Evolutionary conservation across 1,140 invertebrate genomes (phyloP).

Genomic region (Rhyzopertha dominica): DNA sequence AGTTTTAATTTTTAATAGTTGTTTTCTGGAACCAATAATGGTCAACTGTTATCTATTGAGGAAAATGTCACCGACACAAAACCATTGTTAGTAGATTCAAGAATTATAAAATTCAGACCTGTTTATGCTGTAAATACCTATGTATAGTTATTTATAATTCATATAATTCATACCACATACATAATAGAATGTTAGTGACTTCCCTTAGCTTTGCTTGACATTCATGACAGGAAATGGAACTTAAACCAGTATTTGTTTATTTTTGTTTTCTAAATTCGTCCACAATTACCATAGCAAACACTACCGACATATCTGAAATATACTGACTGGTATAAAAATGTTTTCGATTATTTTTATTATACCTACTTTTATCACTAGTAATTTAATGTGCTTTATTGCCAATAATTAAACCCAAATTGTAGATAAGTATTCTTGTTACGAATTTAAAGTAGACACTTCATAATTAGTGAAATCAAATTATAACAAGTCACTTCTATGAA

Average conservation of each 20-base stretch:
- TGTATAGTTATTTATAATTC: constrained; percentile 43
- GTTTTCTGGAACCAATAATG: not conserved
- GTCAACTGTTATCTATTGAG: not conserved
- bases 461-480: constrained; percentile 14
- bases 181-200: constrained; percentile 24
- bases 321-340: too few relatives aligned
- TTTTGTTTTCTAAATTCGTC: too few relatives aligned
- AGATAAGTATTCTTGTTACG: constrained; percentile 38
- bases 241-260: not conserved
- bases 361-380: constrained; percentile 5
- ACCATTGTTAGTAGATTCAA: not conserved
- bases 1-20: not conserved
- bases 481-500: constrained; percentile 31
- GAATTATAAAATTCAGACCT: constrained; percentile 1
- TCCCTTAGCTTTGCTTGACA: constrained; percentile 23
- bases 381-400: constrained; percentile 11
- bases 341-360: too few relatives aligned
- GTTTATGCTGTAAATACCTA: constrained; percentile 42
- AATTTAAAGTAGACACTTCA: constrained; percentile 36
- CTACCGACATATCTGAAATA: too few relatives aligned
- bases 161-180: constrained; percentile 26
- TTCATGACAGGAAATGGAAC: constrained; percentile 9
- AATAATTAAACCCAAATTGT: too few relatives aligned
- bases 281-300: too few relatives aligned
- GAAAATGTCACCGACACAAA: not conserved